Conservation (phyloP, 2,888 invertebrate genomes). For the Myopa testacea region DNA sequence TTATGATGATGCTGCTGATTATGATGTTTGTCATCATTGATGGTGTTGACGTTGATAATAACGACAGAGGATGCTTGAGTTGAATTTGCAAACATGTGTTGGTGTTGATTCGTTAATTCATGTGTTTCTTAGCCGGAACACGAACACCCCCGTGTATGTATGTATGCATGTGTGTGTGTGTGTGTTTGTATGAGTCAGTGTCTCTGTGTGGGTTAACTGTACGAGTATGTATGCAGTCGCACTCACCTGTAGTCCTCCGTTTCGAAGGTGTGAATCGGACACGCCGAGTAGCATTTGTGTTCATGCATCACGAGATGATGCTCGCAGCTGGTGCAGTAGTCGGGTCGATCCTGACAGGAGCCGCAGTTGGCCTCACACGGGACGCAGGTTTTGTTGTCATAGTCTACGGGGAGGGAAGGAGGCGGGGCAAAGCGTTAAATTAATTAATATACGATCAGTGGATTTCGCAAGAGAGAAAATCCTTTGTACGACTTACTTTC, state of each 20-base stretch:
- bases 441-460: background rate
- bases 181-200: background rate
- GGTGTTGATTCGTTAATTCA: background rate
- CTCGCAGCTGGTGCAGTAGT: conserved; percentile 88
- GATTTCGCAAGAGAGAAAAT: background rate
- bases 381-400: conserved; percentile 80
- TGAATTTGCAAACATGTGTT: conserved; percentile 8
- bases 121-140: background rate
- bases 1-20: background rate
- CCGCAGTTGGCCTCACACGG: conserved; percentile 89
- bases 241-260: conserved; percentile 84
- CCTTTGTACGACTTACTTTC: conserved; percentile 73
- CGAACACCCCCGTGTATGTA: too few relatives aligned
- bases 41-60: background rate
- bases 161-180: background rate
- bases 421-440: too few relatives aligned
- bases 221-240: background rate
- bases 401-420: conserved; percentile 68
- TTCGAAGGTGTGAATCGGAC: conserved; percentile 85
- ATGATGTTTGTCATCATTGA: background rate
- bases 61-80: background rate
- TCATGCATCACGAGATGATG: conserved; percentile 87
- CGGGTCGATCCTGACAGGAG: conserved; percentile 84
- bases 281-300: conserved; percentile 85
- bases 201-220: background rate